Evolutionary conservation across 92 coral and sea anemone species (phyloP), one percentile per base, ranked within the genome.

Genomic region (Siderastrea radians): DNA sequence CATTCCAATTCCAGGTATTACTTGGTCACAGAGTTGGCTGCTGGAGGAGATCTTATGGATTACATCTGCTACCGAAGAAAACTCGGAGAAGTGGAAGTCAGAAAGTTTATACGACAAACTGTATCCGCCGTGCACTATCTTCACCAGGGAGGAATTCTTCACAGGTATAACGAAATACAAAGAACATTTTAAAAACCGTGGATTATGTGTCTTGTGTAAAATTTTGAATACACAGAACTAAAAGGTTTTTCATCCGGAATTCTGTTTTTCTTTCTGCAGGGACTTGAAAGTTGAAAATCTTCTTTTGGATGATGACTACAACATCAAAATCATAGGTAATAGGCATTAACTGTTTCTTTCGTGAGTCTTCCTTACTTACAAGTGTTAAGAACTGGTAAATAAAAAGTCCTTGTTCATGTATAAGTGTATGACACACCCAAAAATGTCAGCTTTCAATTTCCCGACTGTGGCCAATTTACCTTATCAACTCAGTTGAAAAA

Each of bases 11-110:
- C 5, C 68, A 95, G 98, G 78, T 97, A 97, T 86, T 97, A 97
- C 90, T 85, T 97, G 51, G 93, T 95, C 68, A 93, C 95, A 53
- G 99, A 97, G 89, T 60, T 97, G 17, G 99, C 99, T 46, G 91
- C 93, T 44, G 99, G 99, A 12, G 99, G 99, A 12, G 99, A 97
- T 65, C 92, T 97, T 2, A 97, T 97, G 99, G 99, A 97, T 81
- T 93, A 97, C 83, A 97, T 97, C 72, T 97, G 99, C 64, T 95
- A 95, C 82, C 96, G 98, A n/a, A 97, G 90, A 91, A 95, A 90
- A 69, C 93, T 97, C 52, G 98, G 98, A 3, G 99, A 97, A 88
- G 92, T 91, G 15, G 99, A 97, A 87, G 99, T 95, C 6, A 95
- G 98, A 70, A 97, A 97, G 94, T 97, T 97, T 43, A 93, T 93